These are phyloP conservation scores for Rhagium mordax DNA, from an alignment of 2,888 invertebrate species.

Conservation along the genomic window DNA sequence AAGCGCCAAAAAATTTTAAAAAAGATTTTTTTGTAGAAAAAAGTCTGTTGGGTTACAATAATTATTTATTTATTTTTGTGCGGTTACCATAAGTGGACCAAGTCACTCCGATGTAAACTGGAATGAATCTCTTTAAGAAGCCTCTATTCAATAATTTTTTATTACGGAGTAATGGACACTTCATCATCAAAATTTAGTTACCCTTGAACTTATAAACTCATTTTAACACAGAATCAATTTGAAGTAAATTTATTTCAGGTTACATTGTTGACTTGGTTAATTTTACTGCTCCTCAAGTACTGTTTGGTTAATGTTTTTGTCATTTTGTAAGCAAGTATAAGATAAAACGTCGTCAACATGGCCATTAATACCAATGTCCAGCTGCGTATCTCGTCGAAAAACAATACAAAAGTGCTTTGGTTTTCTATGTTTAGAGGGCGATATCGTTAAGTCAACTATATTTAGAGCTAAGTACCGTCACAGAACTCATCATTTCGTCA, in stretches of 20 bases:
- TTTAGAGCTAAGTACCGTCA: slow-evolving; percentile 48
- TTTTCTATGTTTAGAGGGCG: slow-evolving; percentile 52
- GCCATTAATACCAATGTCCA: slow-evolving; percentile 1
- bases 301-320: not conserved
- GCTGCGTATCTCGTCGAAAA: slow-evolving; percentile 1
- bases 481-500: slow-evolving; percentile 61
- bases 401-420: not conserved
- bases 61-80: too few relatives aligned
- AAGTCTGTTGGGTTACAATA: too few relatives aligned
- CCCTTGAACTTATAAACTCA: too few relatives aligned
- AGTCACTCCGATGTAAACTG: too few relatives aligned
- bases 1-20: too few relatives aligned
- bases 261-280: not conserved
- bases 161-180: too few relatives aligned
- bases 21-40: too few relatives aligned
- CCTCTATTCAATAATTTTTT: too few relatives aligned
- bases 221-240: too few relatives aligned
- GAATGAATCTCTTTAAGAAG: too few relatives aligned
- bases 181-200: too few relatives aligned
- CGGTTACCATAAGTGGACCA: too few relatives aligned
- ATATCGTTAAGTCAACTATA: slow-evolving; percentile 42
- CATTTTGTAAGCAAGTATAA: not conserved
- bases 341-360: not conserved
- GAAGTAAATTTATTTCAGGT: not conserved
- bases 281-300: not conserved